Conservation (phyloP, 2,888 invertebrate genomes). For the Coenonympha arcania region DNA sequence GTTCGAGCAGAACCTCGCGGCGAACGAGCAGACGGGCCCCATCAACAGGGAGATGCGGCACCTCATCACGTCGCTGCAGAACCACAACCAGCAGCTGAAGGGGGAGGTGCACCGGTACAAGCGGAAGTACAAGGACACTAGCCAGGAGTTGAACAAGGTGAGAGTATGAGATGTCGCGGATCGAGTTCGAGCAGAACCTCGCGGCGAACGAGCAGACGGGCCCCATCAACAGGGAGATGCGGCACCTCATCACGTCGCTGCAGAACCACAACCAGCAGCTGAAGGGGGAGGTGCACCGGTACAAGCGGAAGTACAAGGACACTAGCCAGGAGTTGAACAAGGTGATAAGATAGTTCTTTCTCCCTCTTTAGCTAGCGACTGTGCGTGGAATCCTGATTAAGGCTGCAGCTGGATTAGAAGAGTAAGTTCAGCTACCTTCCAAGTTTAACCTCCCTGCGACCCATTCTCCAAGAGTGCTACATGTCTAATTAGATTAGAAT, state of each 20-base stretch:
- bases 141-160: constrained; percentile 86
- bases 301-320: constrained; percentile 93
- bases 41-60: constrained; percentile 99
- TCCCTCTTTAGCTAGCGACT: too few species aligned
- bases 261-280: constrained; percentile 98
- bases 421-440: too few species aligned
- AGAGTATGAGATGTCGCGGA: constrained; percentile 89
- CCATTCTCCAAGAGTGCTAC: too few species aligned
- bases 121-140: constrained; percentile 90
- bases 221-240: constrained; percentile 97
- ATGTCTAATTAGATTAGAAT: too few species aligned
- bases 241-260: constrained; percentile 94
- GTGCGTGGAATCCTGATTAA: too few species aligned
- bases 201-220: constrained; percentile 99
- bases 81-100: constrained; percentile 97
- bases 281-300: constrained; percentile 94
- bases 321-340: constrained; percentile 86
- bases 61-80: constrained; percentile 95
- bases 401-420: too few species aligned
- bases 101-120: constrained; percentile 96
- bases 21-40: constrained; percentile 98
- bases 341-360: too few species aligned
- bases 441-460: too few species aligned
- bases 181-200: constrained; percentile 98
- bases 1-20: constrained; percentile 97